Conservation (phyloP, 1,140 invertebrate species). For the Trichoplusia ni region DNA sequence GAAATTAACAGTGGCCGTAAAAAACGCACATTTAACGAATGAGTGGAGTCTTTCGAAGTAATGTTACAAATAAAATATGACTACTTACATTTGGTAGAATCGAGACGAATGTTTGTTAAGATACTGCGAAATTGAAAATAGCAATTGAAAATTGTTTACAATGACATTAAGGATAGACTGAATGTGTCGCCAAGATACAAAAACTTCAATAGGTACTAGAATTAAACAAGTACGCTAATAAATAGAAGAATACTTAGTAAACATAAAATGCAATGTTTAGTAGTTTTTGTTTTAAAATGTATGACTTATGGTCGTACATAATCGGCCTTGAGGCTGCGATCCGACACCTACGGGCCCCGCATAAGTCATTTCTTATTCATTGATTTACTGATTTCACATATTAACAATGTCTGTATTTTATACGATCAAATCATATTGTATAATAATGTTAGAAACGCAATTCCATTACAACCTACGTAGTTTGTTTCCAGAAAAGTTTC, state of each 20-base stretch:
- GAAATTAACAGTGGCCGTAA: constrained; percentile 64
- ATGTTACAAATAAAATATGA: constrained; percentile 12
- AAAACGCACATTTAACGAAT: constrained; percentile 28
- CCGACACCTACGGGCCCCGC: constrained; percentile 21
- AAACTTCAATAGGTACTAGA: no score
- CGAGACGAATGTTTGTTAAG: neutral
- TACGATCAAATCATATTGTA: constrained; percentile 4
- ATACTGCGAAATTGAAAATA: no score
- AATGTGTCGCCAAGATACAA: no score
- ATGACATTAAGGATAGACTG: no score
- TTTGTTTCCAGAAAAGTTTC: neutral
- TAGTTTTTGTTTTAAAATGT: constrained; percentile 6
- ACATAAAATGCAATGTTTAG: constrained; percentile 1
- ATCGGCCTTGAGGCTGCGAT: constrained; percentile 39
- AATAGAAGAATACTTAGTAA: neutral
- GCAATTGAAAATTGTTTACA: no score
- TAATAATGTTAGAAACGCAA: no score
- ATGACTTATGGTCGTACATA: constrained; percentile 32
- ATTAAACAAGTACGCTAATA: no score
- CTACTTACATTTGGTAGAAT: no score
- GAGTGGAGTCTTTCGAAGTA: neutral
- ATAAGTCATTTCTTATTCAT: constrained; percentile 37
- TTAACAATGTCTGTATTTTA: neutral
- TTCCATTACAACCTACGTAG: no score
- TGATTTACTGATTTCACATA: constrained; percentile 28